A percentile compares a stretch with the other conserved stretches of the same genome.
Evolutionary conservation across 92 coral and sea anemone species (phyloP).

Genomic region (Nematostella vectensis): DNA sequence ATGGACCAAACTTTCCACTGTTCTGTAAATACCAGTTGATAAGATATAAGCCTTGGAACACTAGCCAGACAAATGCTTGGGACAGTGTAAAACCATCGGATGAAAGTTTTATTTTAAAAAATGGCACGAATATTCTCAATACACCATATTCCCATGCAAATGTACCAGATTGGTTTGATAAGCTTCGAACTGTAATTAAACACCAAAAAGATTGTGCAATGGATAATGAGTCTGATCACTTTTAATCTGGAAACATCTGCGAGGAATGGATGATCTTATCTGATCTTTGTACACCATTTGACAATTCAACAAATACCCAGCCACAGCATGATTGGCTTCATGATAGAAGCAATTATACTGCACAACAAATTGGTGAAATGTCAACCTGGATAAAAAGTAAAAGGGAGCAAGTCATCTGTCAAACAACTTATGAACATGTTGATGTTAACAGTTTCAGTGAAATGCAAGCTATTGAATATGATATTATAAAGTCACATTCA

Average conservation of each 20-base stretch:
- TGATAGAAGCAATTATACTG: constrained; percentile 31
- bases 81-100: constrained; percentile 25
- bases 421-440: constrained; percentile 11
- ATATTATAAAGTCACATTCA: constrained; percentile 32
- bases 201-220: constrained; percentile 27
- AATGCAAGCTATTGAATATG: constrained; percentile 35
- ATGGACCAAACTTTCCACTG: constrained; percentile 34
- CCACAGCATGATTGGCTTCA: constrained; percentile 23
- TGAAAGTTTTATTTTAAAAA: constrained; percentile 9
- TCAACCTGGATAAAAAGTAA: constrained; percentile 29
- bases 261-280: constrained; percentile 45
- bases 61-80: constrained; percentile 49
- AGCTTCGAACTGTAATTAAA: constrained; percentile 29
- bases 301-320: constrained; percentile 3
- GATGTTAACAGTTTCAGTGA: constrained; percentile 29
- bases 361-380: constrained; percentile 43
- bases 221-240: constrained; percentile 8
- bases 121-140: constrained; percentile 15
- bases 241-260: constrained; percentile 1
- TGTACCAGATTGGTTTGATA: constrained; percentile 60
- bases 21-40: constrained; percentile 55
- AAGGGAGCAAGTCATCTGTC: constrained; percentile 6
- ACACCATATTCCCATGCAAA: constrained; percentile 25
- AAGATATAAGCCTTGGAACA: constrained; percentile 38
- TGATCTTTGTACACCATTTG: constrained; percentile 35